Percentiles rank a stretch among this genome's conserved stretches.
These are phyloP conservation scores for Heliconius melpomene DNA, from an alignment of 1,140 invertebrate species.

Conservation along the genomic window DNA sequence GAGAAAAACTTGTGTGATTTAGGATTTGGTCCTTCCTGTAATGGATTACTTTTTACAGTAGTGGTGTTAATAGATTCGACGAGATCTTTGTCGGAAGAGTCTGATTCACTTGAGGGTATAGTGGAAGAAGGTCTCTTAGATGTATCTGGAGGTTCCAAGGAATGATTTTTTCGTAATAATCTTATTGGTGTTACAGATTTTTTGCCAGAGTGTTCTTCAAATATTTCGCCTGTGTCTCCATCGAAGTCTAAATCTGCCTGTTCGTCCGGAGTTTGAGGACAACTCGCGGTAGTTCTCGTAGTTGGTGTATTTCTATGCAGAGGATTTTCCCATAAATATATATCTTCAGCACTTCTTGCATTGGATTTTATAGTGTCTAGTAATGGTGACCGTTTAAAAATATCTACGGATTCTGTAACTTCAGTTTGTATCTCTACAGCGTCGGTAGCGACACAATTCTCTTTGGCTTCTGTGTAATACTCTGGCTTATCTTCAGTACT, in stretches of 20 bases:
- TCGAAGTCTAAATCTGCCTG: conserved; percentile 86
- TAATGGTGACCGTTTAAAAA: conserved; percentile 63
- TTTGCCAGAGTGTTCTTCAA: conserved; percentile 83
- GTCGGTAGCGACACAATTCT: conserved; percentile 38
- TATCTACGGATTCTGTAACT: conserved; percentile 51
- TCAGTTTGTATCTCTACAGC: conserved; percentile 51
- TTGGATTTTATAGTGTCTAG: conserved; percentile 68
- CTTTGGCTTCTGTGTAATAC: conserved; percentile 59
- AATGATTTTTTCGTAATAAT: conserved; percentile 71
- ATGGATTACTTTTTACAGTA: conserved; percentile 42
- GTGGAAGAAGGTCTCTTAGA: conserved; percentile 50
- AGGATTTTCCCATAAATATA: conserved; percentile 90
- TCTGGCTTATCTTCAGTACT: conserved; percentile 72
- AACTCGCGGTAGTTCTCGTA: conserved; percentile 67
- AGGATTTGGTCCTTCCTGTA: conserved; percentile 44
- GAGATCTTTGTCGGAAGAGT: conserved; percentile 59
- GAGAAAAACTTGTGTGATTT: conserved; percentile 79
- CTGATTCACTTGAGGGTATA: conserved; percentile 65
- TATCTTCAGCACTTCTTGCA: conserved; percentile 82
- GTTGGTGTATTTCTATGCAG: conserved; percentile 82
- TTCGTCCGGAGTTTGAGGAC: conserved; percentile 85
- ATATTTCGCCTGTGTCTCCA: conserved; percentile 81
- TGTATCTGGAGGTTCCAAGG: conserved; percentile 60
- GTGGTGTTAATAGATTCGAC: conserved; percentile 43
- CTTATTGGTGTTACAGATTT: conserved; percentile 85